A percentile compares a stretch with the other conserved stretches of the same genome.
Evolutionary conservation across 2,888 invertebrate genomes (phyloP).

Genomic region (Anthrax anthrax): DNA sequence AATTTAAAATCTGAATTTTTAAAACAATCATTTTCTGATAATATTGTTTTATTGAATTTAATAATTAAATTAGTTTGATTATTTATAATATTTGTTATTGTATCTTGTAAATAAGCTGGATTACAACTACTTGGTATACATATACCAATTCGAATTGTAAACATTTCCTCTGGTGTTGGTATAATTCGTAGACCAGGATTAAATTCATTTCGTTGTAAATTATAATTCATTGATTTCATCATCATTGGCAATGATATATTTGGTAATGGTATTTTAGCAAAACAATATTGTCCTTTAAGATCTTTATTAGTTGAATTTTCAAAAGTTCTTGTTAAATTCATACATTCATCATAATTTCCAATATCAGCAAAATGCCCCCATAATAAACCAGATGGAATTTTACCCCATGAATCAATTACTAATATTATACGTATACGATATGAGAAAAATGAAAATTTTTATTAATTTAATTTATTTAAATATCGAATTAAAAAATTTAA

Average conservation of each 20-base stretch:
- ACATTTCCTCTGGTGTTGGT: too few relatives aligned
- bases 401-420: constrained; percentile 28
- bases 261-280: constrained; percentile 8
- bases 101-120: background rate
- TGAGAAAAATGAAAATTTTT: too few relatives aligned
- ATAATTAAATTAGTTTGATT: background rate
- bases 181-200: background rate
- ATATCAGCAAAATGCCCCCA: constrained; percentile 20
- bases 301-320: constrained; percentile 3
- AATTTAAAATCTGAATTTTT: constrained; percentile 3
- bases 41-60: background rate
- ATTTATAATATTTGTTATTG: background rate
- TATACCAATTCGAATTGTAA: background rate
- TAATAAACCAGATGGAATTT: constrained; percentile 23
- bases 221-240: background rate
- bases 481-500: too few relatives aligned
- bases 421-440: too few relatives aligned
- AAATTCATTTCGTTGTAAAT: background rate
- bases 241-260: too few relatives aligned
- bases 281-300: constrained; percentile 23
- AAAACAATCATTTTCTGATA: background rate
- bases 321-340: constrained; percentile 12
- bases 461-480: too few relatives aligned
- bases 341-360: constrained; percentile 26
- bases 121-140: constrained; percentile 5